These are phyloP conservation scores for Danio kyathit DNA, from an alignment of 2,797 vertebrate genomes.

Conservation along the genomic window DNA sequence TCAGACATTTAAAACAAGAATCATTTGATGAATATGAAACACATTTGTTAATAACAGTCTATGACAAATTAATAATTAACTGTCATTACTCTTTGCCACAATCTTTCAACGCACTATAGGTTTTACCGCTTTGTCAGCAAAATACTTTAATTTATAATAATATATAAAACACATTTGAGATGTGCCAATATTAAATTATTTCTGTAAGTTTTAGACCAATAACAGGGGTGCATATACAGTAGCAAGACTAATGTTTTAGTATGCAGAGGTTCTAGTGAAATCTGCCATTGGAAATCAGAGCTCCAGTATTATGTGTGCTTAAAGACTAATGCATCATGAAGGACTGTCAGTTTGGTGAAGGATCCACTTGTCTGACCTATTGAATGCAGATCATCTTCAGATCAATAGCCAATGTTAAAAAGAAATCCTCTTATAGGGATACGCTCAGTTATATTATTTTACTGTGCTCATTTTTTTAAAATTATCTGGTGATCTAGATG, in stretches of 20 bases:
- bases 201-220: too few species aligned
- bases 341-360: conserved; percentile 55
- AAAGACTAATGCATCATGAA: conserved; percentile 46
- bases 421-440: conserved; percentile 3
- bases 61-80: too few species aligned
- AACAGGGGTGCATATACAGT: too few species aligned
- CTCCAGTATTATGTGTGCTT: conserved; percentile 51
- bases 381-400: conserved; percentile 73
- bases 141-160: too few species aligned
- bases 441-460: not conserved
- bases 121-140: too few species aligned
- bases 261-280: not conserved
- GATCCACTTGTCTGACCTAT: conserved; percentile 60
- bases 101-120: too few species aligned
- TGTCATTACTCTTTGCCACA: too few species aligned
- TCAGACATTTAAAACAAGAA: too few species aligned
- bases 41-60: too few species aligned
- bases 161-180: too few species aligned
- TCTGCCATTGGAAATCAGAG: conserved; percentile 46
- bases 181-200: too few species aligned
- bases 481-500: not conserved
- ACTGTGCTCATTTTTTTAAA: not conserved
- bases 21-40: too few species aligned
- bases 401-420: conserved; percentile 78
- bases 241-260: not conserved